Base-by-base conservation (phyloP, 2,888 invertebrate species). In the Tipula helvola region DNA sequence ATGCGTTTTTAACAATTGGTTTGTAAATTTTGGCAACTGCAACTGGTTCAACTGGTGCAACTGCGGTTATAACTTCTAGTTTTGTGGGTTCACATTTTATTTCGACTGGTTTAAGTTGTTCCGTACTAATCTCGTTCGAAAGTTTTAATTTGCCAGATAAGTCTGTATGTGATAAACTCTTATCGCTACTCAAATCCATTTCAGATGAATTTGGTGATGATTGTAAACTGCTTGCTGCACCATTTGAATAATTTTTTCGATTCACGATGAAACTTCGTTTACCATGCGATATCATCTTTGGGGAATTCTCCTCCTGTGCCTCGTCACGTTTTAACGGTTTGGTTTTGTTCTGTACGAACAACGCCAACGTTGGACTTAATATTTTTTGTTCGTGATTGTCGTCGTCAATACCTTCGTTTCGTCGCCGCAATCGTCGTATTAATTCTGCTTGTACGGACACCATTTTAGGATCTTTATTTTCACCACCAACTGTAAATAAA, bases 301-400 rank as follows among this genome's bases (percentile, higher is more conserved):
- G 41, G 0, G 85, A 39, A 28, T 42, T 42, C 16, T 84, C 84
- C 8, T 84, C 84, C 10, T 85, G 16, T 0, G 85, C 39, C 12
- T 85, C 85, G 18, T 85, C 85, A 42, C 85, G 85, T 44, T 85
- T 39, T 44, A 85, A 85, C 5, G 85, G 85, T 85, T 85, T 85
- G 2, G n/a, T 85, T 42, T 85, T 85, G 44, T 85, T 85, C 44
- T 85, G 85, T 10, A 85, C 85, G 44, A 85, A 85, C 18, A 85
- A 16, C 3, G 85, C 85, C 28, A 85, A 44, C 18, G 85, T 13
- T 12, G 85, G 85, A 18, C 85, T 85, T 18, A 85, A 85, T 42
- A 85, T 85, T 85, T 44, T 39, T 44, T 39, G 85, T 18, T 39
- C 42, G 2, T 39, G 12, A 42, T 39, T 12, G 8, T 85, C 41